Base-by-base conservation (phyloP, 2,888 invertebrate species). In the Pimpla rufipes region DNA sequence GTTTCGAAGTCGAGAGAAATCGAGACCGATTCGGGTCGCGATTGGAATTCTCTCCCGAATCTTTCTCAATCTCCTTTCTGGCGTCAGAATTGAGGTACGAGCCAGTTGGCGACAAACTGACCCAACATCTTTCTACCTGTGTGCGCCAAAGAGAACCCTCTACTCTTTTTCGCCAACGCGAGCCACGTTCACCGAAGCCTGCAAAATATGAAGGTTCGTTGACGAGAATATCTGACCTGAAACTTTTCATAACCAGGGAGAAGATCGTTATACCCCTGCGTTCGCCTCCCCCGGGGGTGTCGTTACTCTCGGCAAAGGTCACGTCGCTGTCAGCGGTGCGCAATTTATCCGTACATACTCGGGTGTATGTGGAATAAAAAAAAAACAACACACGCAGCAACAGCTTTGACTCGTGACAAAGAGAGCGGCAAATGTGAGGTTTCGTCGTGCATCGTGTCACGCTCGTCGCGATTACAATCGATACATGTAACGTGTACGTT, bases 191-290 rank as follows among this genome's bases (percentile, higher is more conserved):
- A 35, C 21, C 6, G n/a, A n/a, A 40, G 5, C 35, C 23, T 16
- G 16, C 52, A 71, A 59, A 11, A 76, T 16, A 16, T 10, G 68
- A 37, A 62, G 59, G 35, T 37, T 55, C 40, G 66, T 45, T 23
- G 67, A 77, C 67, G 68, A 83, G 77, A 83, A 83, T 83, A 83
- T 74, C 83, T 80, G 83, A 83, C 83, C 83, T 80, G 73, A 80
- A 80, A 80, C 55, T 80, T 70, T 74, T 62, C 83, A 79, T 55
- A 55, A 57, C 76, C 57, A 76, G 45, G 42, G 45, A 35, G 57
- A 47, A 62, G 68, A 79, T 80, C 77, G 76, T 74, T 71, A 59
- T 35, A 64, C 66, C 71, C 82, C 79, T 42, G 29, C 47, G 80
- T 57, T 37, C 59, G 42, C 18, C 37, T 62, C 35, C 59, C 74